Evolutionary conservation across 92 coral and sea anemone species (phyloP).

Genomic region (Paramuricea clavata): DNA sequence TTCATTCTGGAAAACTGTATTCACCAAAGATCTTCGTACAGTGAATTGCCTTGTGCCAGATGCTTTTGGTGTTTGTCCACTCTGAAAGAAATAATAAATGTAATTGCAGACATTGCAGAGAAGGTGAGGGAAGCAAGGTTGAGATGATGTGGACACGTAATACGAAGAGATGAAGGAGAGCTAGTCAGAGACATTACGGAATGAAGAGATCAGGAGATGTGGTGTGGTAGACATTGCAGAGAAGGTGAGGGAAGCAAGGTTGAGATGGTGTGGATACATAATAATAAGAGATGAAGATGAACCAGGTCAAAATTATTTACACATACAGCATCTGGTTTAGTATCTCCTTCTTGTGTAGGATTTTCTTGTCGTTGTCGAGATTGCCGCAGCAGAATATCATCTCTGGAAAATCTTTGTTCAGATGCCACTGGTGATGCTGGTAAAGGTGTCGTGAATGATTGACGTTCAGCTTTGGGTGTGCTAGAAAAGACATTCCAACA

Average conservation of each 20-base stretch:
- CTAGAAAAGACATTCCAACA: conserved; percentile 34
- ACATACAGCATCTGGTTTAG: not conserved
- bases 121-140: too few relatives aligned
- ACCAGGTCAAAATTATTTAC: not conserved
- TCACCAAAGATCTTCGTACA: conserved; percentile 27
- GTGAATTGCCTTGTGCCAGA: conserved; percentile 1
- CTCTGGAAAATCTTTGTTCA: conserved; percentile 46
- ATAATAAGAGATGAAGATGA: not conserved
- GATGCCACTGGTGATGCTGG: conserved; percentile 87
- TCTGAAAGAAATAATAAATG: not conserved
- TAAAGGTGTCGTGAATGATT: conserved; percentile 87
- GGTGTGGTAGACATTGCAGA: too few relatives aligned
- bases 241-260: too few relatives aligned
- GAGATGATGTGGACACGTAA: too few relatives aligned
- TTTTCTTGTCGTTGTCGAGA: conserved; percentile 1
- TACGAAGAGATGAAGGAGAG: too few relatives aligned
- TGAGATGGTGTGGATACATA: too few relatives aligned
- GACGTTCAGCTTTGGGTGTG: conserved; percentile 87
- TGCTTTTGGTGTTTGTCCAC: conserved; percentile 15
- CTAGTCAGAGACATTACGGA: too few relatives aligned
- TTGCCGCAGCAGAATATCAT: conserved; percentile 5
- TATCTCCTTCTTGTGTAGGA: not conserved
- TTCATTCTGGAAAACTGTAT: conserved; percentile 9
- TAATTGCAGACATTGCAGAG: not conserved
- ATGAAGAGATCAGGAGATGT: too few relatives aligned